Evolutionary conservation across 2,113 vertebrate species (phyloP), one percentile per base, ranked within the genome.

Genomic region (Athene cunicularia): DNA sequence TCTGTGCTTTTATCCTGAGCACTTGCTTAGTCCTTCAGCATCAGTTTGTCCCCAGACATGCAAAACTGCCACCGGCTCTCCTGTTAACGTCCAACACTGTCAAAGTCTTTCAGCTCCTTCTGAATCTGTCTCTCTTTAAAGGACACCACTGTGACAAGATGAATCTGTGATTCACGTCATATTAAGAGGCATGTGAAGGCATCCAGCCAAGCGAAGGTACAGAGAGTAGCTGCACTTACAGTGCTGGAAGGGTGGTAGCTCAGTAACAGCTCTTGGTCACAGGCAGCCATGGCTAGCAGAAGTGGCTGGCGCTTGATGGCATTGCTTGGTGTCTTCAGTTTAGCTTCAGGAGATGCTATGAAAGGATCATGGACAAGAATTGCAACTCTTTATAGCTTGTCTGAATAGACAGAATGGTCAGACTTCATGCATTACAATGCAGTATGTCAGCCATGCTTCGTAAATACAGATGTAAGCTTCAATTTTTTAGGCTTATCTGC

Each of bases 191-290:
- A 14, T 6, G 9, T 56, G 59, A 75, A 74, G 33, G 23, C 33
- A 68, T 63, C n/a, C 33, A 79, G 27, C 35, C 18, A 50, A 49
- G 62, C 33, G 26, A 80, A 63, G 10, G 14, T 35, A 5, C 8
- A 13, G 55, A 12, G 17, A 41, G 23, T 5, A 55, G 30, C 50
- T 77, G 33, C 22, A 18, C 14, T 18, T 37, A 4, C 26, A 4
- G 11, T 7, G 2, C 4, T 70, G 56, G 8, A 28, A 45, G 32
- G 21, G 41, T 21, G 9, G 32, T 30, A 76, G 28, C 15, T 59
- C 1, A 9, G 13, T 24, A n/a, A 22, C 11, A 17, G 26, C 72
- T 80, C 50, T 76, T 73, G 20, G 5, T 27, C 0, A 0, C 12
- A 21, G 67, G 33, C 35, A 74, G 56, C 81, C 67, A 45, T 37